These are phyloP conservation scores for Phymatocera aterrima DNA, from an alignment of 2,888 invertebrate species.

Conservation along the genomic window DNA sequence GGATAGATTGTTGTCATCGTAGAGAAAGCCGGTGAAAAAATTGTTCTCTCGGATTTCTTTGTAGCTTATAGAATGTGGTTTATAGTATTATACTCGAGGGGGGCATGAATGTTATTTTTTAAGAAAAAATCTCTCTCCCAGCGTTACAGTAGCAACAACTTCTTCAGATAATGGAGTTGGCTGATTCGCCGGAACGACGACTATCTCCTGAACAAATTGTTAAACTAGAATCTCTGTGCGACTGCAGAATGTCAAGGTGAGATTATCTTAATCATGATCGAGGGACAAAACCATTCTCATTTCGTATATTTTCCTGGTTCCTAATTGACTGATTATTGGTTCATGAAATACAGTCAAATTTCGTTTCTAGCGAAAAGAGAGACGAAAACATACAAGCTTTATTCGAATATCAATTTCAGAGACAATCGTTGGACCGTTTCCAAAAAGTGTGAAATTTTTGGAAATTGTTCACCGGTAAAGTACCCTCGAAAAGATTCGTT, in stretches of 20 bases:
- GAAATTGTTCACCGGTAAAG: too few species aligned
- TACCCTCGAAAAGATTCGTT: too few species aligned
- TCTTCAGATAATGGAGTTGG: conserved; percentile 67
- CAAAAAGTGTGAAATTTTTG: too few species aligned
- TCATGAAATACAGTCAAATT: too few species aligned
- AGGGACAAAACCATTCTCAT: neutral
- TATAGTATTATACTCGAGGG: neutral
- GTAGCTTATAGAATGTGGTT: neutral
- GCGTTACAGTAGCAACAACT: conserved; percentile 30
- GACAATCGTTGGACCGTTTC: too few species aligned
- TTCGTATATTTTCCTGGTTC: neutral
- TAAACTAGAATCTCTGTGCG: conserved; percentile 64
- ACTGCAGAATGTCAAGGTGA: conserved; percentile 71
- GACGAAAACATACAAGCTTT: too few species aligned
- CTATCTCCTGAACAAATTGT: conserved; percentile 60
- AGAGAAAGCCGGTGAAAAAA: too few species aligned
- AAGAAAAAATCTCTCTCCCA: conserved; percentile 29
- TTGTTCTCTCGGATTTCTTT: neutral
- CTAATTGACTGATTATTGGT: too few species aligned
- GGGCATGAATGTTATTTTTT: neutral
- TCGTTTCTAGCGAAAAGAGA: too few species aligned
- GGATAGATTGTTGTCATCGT: too few species aligned
- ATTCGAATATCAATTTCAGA: too few species aligned
- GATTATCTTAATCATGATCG: conserved; percentile 17
- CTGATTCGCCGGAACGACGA: conserved; percentile 54